phyloP scores from a whole-genome alignment of 2,797 vertebrate genomes.

The Microctenopoma lineatum region DNA sequence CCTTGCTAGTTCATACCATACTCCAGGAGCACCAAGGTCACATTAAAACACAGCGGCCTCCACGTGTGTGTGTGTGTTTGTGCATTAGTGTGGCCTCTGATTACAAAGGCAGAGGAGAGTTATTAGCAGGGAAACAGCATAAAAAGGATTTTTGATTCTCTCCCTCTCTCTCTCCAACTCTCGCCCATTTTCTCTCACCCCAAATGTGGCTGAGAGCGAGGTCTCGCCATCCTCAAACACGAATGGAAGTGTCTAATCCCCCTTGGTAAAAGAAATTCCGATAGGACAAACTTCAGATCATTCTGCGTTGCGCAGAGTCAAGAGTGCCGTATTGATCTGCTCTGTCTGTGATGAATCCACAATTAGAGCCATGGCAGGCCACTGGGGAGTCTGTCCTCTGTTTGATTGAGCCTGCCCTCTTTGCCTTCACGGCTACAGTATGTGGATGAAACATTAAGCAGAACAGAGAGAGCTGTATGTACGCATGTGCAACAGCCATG shows the following conservation, averaged over 20 bases:
- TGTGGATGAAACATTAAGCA: conserved; percentile 67
- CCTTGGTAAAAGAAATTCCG: conserved; percentile 72
- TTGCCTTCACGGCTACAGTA: conserved; percentile 59
- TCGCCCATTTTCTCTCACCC: conserved; percentile 30
- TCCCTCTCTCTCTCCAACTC: conserved; percentile 10
- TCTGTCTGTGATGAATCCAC: conserved; percentile 82
- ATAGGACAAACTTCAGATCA: conserved; percentile 82
- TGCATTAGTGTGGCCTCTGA: conserved; percentile 20
- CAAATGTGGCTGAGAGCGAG: conserved; percentile 46
- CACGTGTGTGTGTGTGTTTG: background rate
- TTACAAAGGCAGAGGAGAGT: conserved; percentile 57
- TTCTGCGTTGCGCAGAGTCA: conserved; percentile 67
- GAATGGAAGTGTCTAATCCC: conserved; percentile 75
- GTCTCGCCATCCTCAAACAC: conserved; percentile 59
- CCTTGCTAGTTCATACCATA: conserved; percentile 58
- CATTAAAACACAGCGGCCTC: conserved; percentile 56
- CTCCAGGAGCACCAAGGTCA: conserved; percentile 77
- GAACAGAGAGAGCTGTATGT: conserved; percentile 21
- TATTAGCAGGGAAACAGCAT: conserved; percentile 48
- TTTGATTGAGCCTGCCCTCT: conserved; percentile 74
- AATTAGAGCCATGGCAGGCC: conserved; percentile 78
- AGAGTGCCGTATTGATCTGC: conserved; percentile 79
- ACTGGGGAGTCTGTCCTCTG: conserved; percentile 74
- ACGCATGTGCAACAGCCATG: conserved; percentile 18
- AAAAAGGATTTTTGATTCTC: conserved; percentile 38